phyloP scores from a whole-genome alignment of 2,888 invertebrate genomes.

The Alloplasta piceator region DNA sequence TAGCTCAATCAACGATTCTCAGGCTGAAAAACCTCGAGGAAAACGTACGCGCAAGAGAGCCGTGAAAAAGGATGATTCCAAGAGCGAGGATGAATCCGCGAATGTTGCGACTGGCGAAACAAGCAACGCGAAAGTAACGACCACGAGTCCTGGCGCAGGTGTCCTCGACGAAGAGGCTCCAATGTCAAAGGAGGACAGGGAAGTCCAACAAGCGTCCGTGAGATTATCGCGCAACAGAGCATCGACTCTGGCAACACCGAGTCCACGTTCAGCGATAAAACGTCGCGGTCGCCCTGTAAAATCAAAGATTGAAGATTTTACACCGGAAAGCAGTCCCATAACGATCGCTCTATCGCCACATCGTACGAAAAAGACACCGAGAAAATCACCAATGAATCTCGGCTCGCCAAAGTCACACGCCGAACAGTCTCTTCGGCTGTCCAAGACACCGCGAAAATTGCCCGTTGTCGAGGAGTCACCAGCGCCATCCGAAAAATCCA shows the following conservation, averaged over 20 bases:
- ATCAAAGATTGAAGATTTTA: conserved; percentile 60
- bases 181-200: conserved; percentile 56
- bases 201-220: conserved; percentile 49
- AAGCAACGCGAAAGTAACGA: conserved; percentile 1
- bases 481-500: conserved; percentile 62
- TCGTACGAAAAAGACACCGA: conserved; percentile 74
- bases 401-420: conserved; percentile 75
- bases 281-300: conserved; percentile 24
- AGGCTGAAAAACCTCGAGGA: conserved; percentile 27
- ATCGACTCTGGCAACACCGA: conserved; percentile 43
- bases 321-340: conserved; percentile 76
- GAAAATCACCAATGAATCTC: conserved; percentile 73
- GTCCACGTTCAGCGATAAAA: conserved; percentile 20
- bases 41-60: conserved; percentile 49
- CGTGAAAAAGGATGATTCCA: conserved; percentile 39
- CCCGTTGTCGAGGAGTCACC: conserved; percentile 68
- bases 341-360: conserved; percentile 72
- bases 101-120: not conserved
- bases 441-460: conserved; percentile 74
- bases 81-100: conserved; percentile 28
- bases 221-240: conserved; percentile 27
- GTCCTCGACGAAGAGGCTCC: conserved; percentile 6
- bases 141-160: not conserved
- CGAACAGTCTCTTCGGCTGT: conserved; percentile 59
- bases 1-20: conserved; percentile 42